These are phyloP conservation scores for Zonitis immaculata DNA, from an alignment of 2,888 invertebrate genomes.

Conservation along the genomic window DNA sequence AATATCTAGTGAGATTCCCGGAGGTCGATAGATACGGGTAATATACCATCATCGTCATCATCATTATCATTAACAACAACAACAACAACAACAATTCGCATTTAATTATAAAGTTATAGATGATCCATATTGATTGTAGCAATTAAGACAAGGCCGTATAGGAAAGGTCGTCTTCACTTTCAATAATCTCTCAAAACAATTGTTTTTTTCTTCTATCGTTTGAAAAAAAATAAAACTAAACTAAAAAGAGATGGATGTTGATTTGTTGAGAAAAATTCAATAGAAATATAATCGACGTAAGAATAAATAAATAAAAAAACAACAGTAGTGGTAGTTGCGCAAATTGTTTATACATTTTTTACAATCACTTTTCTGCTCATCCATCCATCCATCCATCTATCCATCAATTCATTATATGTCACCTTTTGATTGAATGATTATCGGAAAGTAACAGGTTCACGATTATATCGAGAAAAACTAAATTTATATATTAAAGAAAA, in stretches of 20 bases:
- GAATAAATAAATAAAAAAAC: neutral
- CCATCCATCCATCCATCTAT: too few relatives aligned
- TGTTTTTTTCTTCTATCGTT: neutral
- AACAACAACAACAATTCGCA: slow-evolving; percentile 24
- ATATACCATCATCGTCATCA: slow-evolving; percentile 22
- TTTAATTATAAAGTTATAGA: slow-evolving; percentile 30
- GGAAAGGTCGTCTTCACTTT: slow-evolving; percentile 34
- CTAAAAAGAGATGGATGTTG: too few relatives aligned
- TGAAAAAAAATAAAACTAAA: neutral
- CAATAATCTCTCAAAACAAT: slow-evolving; percentile 3
- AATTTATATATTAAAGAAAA: too few relatives aligned
- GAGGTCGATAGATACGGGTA: slow-evolving; percentile 23
- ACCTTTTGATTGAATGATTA: neutral
- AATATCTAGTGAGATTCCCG: slow-evolving; percentile 3
- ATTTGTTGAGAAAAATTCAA: neutral
- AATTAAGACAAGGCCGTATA: slow-evolving; percentile 41
- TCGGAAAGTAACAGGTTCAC: slow-evolving; percentile 1
- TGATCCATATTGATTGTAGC: slow-evolving; percentile 42
- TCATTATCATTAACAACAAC: neutral
- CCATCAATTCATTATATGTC: slow-evolving; percentile 1
- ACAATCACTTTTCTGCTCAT: slow-evolving; percentile 6
- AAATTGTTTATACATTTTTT: slow-evolving; percentile 6
- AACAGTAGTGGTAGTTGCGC: neutral
- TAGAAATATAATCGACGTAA: too few relatives aligned
- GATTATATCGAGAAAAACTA: too few relatives aligned